These are phyloP conservation scores for Pseudomyrmex flavicornis DNA, from an alignment of 1,140 invertebrate species.

Conservation along the genomic window DNA sequence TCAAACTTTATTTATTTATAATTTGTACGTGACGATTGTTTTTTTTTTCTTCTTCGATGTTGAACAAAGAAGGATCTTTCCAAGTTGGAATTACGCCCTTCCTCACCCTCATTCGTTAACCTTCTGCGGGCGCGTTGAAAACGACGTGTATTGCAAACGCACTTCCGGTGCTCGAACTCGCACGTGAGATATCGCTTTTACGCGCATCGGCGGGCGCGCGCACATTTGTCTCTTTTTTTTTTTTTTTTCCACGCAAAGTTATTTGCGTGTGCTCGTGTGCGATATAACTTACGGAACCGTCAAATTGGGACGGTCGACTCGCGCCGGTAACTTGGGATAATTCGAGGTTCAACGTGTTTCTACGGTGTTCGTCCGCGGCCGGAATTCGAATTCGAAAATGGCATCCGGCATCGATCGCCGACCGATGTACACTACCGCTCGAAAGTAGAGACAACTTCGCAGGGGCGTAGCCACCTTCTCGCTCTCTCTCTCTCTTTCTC, in stretches of 20 bases:
- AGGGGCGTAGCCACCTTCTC: slow-evolving; percentile 36
- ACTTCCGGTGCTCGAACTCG: slow-evolving; percentile 50
- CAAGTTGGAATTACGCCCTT: neutral
- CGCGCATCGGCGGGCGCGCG: slow-evolving; percentile 28
- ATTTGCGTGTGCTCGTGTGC: slow-evolving; percentile 28
- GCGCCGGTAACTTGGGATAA: slow-evolving; percentile 26
- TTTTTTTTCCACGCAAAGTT: neutral
- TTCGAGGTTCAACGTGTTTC: slow-evolving; percentile 34
- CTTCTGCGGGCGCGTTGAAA: slow-evolving; percentile 5
- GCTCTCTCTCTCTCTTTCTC: no score
- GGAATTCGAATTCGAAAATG: slow-evolving; percentile 61
- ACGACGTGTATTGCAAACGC: slow-evolving; percentile 20
- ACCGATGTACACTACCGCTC: slow-evolving; percentile 39
- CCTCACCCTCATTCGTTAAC: neutral
- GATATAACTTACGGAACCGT: slow-evolving; percentile 32
- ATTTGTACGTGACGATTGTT: slow-evolving; percentile 5
- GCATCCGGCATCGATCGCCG: slow-evolving; percentile 55
- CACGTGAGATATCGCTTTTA: slow-evolving; percentile 49
- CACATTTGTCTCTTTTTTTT: slow-evolving; percentile 1
- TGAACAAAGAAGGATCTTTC: neutral
- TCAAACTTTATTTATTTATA: slow-evolving; percentile 18
- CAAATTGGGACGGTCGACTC: slow-evolving; percentile 13
- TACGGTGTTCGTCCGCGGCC: slow-evolving; percentile 38
- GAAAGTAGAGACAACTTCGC: slow-evolving; percentile 54
- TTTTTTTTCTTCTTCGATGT: slow-evolving; percentile 19